Conservation (phyloP, 1,140 invertebrate species). For the Drosophila repletoides region DNA sequence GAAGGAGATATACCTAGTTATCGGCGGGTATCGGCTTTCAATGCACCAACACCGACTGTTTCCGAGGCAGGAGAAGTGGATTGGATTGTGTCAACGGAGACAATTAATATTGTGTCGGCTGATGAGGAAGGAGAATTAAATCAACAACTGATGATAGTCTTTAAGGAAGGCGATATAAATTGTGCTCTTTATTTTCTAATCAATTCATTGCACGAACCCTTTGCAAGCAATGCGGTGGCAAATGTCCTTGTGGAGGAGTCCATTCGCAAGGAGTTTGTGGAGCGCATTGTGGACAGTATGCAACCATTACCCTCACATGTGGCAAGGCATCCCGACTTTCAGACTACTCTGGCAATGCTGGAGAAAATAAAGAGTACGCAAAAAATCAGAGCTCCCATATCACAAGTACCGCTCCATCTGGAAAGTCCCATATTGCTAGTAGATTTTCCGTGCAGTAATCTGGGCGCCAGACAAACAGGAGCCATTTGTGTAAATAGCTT, state of each 20-base stretch:
- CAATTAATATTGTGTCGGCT: neutral
- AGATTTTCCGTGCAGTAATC: conserved; percentile 31
- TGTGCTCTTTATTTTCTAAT: conserved; percentile 51
- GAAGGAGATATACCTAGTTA: neutral
- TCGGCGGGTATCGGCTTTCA: too few relatives aligned
- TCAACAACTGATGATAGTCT: conserved; percentile 61
- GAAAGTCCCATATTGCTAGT: conserved; percentile 38
- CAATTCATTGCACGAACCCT: conserved; percentile 50
- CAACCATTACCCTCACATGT: conserved; percentile 1
- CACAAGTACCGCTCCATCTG: neutral
- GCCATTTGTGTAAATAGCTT: conserved; percentile 54
- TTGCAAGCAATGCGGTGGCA: conserved; percentile 19
- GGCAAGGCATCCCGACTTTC: conserved; percentile 10
- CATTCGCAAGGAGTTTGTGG: conserved; percentile 31
- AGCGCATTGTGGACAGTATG: conserved; percentile 24
- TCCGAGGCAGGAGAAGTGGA: neutral
- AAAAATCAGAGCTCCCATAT: conserved; percentile 1
- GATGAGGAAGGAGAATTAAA: too few relatives aligned
- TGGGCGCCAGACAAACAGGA: conserved; percentile 37
- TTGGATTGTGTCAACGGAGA: neutral
- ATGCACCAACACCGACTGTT: conserved; percentile 6
- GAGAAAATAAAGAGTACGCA: neutral
- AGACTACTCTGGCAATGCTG: neutral
- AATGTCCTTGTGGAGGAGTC: conserved; percentile 56
- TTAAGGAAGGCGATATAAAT: conserved; percentile 52